Evolutionary conservation across 2,113 vertebrate species (phyloP).

Genomic region (Corythornis madagascariensis): DNA sequence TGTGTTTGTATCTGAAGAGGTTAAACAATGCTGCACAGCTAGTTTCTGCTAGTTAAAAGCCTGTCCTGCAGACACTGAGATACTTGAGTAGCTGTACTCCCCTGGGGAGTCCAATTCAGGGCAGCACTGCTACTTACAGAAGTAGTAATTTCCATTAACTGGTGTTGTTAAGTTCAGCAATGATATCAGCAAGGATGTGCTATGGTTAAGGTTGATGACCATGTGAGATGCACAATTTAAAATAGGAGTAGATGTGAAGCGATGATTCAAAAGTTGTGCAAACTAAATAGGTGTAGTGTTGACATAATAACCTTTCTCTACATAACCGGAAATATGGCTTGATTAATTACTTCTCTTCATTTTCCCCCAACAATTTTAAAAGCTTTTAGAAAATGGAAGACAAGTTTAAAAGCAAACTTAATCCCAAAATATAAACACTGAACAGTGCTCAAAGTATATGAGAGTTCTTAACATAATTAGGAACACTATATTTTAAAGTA

Average conservation of each 20-base stretch:
- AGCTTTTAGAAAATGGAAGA: background rate
- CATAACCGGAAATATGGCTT: background rate
- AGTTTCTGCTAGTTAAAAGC: background rate
- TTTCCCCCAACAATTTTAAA: background rate
- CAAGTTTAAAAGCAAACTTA: background rate
- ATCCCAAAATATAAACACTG: background rate
- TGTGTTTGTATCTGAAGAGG: background rate
- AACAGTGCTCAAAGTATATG: background rate
- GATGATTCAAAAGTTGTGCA: background rate
- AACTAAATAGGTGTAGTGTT: background rate
- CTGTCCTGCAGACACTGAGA: background rate
- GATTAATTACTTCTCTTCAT: background rate
- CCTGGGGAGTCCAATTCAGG: background rate
- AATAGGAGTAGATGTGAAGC: background rate
- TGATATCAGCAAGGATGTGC: background rate
- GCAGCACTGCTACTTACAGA: background rate
- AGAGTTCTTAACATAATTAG: background rate
- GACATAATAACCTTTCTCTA: background rate
- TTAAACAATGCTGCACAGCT: background rate
- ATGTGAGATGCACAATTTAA: background rate
- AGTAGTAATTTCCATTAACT: background rate
- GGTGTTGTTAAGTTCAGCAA: background rate
- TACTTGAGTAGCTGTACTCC: background rate
- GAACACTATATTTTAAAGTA: conserved; percentile 13
- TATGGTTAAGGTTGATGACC: background rate